Percentiles rank a stretch among this genome's conserved stretches.
Evolutionary conservation across 2,113 vertebrate species (phyloP).

Genomic region (Oriolus oriolus): DNA sequence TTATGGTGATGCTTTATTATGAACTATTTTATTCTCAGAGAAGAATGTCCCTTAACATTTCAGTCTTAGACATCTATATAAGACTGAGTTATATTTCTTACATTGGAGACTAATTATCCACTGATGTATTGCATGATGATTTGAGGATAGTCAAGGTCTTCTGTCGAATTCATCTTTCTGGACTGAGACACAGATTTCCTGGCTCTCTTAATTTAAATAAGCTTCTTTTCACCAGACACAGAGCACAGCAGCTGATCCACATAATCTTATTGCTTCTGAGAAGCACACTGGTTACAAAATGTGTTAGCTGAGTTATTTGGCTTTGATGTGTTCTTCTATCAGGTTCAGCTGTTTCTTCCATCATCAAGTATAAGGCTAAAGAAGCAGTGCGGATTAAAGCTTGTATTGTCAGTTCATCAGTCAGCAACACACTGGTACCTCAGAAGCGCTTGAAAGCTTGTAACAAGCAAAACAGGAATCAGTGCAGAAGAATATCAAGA

Average conservation of each 20-base stretch:
- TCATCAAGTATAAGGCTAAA: not conserved
- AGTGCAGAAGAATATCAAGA: not conserved
- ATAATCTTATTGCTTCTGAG: constrained; percentile 28
- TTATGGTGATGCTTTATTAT: not conserved
- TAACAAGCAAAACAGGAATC: not conserved
- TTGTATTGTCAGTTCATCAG: not conserved
- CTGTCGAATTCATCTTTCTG: not conserved
- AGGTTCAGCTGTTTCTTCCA: not conserved
- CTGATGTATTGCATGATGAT: constrained; percentile 72
- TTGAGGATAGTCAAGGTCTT: constrained; percentile 49
- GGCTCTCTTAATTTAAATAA: not conserved
- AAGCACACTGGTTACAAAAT: not conserved
- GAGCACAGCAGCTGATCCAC: not conserved
- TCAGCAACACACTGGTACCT: accelerated
- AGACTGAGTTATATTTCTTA: not conserved
- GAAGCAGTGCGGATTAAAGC: not conserved
- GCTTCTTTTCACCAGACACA: not conserved
- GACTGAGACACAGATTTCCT: not conserved
- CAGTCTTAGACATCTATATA: not conserved
- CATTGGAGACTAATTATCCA: constrained; percentile 81
- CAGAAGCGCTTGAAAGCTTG: not conserved
- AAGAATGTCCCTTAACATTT: not conserved
- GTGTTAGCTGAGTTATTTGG: not conserved
- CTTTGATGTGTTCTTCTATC: not conserved
- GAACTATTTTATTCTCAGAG: not conserved